Base-by-base conservation (phyloP, 2,113 vertebrate species). In the Hippopotamus amphibius region DNA sequence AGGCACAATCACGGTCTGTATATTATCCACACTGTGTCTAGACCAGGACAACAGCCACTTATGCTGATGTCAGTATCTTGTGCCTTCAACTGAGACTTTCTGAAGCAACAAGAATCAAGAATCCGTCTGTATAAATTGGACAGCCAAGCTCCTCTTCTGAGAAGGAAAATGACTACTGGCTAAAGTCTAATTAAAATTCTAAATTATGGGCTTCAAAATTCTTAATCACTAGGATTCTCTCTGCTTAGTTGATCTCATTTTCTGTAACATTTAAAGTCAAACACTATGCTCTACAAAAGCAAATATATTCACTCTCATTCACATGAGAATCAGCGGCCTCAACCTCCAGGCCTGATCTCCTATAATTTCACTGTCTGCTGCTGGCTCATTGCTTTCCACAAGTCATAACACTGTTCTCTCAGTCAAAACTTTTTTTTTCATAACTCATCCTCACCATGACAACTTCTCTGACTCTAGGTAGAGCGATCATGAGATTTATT, bases 171-270 rank as follows among this genome's bases (percentile, higher is more conserved):
- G 48, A 97, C 92, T 97, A 91, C 89, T 92, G 95, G 97, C 96
- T 96, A 69, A 96, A 97, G 97, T 87, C 97, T 98, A 97, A 97
- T 98, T 97, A 98, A 92, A 96, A 97, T 97, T 97, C 97, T 92
- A 95, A 97, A 98, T 97, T 96, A 97, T 6, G 74, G 95, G 87
- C 96, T 97, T 97, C 97, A 93, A 93, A 97, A 97, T 97, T 97
- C 97, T 97, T 97, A 98, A 97, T 97, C 97, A 98, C 95, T 94
- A 83, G 92, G 95, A 96, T 96, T 96, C 95, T 97, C 95, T 98
- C 89, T 97, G 97, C 97, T 93, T 92, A 96, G 95, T 90, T 97
- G 96, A 96, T 97, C 95, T 98, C 95, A 97, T 97, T 98, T 98
- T 97, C 96, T 90, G 97, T 97, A 97, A 96, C 97, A 96, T 66